Evolutionary conservation across 2,113 vertebrate species (phyloP).

Genomic region (Orientallactaga bullata): DNA sequence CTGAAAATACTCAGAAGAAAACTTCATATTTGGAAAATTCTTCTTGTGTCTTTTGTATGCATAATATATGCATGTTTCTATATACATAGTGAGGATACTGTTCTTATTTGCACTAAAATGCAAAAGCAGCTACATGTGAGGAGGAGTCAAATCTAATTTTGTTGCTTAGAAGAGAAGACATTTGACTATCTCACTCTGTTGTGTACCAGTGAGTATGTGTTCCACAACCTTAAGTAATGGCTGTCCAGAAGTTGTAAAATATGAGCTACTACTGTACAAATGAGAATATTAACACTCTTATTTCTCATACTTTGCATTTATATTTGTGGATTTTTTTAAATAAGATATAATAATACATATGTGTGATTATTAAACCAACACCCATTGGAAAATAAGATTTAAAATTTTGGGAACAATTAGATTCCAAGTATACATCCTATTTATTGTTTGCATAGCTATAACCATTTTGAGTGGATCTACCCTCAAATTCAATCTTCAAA

Average conservation of each 20-base stretch:
- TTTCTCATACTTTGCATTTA: neutral
- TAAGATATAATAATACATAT: neutral
- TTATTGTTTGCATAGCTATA: neutral
- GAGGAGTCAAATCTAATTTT: neutral
- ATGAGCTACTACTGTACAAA: accelerated
- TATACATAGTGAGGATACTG: neutral
- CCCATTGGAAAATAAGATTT: neutral
- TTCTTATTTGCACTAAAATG: neutral
- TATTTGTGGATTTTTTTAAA: neutral
- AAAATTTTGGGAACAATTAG: neutral
- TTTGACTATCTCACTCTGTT: neutral
- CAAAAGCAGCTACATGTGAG: neutral
- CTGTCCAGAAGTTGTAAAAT: neutral
- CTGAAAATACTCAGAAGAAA: neutral
- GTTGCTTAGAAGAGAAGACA: neutral
- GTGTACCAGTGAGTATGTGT: neutral
- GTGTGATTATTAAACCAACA: neutral
- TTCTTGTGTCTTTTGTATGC: neutral
- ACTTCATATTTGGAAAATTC: neutral
- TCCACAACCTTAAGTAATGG: neutral
- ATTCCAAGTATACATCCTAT: neutral
- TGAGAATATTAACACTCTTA: neutral
- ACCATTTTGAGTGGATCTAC: neutral
- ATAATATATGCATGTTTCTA: neutral
- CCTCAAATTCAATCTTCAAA: neutral